Evolutionary conservation across 2,797 vertebrate species (phyloP).

Genomic region (Etheostoma nigrum): DNA sequence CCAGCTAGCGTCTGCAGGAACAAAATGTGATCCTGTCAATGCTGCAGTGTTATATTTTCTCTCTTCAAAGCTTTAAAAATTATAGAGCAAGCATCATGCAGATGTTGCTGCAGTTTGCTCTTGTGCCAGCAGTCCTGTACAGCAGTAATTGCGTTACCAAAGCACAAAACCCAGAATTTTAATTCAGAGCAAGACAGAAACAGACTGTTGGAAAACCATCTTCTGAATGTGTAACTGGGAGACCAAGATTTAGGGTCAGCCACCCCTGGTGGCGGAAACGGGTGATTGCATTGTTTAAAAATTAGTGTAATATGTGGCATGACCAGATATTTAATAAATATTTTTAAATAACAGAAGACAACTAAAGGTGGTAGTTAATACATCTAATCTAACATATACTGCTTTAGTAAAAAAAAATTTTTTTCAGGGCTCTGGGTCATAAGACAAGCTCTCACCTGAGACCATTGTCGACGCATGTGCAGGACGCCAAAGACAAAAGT

Average conservation of each 20-base stretch:
- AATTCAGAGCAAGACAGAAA: not conserved
- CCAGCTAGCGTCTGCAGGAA: slow-evolving; percentile 37
- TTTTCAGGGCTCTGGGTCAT: too few relatives aligned
- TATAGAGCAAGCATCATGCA: not conserved
- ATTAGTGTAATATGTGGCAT: too few relatives aligned
- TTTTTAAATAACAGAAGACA: too few relatives aligned
- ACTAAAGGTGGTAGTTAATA: too few relatives aligned
- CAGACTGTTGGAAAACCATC: not conserved
- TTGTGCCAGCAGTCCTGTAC: not conserved
- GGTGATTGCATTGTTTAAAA: too few relatives aligned
- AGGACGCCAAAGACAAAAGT: too few relatives aligned
- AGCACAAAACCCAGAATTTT: not conserved
- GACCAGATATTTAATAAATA: too few relatives aligned
- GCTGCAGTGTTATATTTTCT: not conserved
- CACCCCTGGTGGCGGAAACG: too few relatives aligned
- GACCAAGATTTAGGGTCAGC: not conserved
- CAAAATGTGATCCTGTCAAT: not conserved
- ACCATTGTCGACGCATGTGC: too few relatives aligned
- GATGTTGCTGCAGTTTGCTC: not conserved
- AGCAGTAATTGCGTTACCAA: not conserved
- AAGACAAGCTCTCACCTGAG: too few relatives aligned
- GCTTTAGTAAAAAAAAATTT: too few relatives aligned
- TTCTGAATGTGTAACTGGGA: not conserved
- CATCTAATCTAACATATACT: too few relatives aligned
- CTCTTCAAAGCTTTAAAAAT: not conserved